Conservation (phyloP, 2,113 vertebrate species). For the Beaufortia kweichowensis region DNA sequence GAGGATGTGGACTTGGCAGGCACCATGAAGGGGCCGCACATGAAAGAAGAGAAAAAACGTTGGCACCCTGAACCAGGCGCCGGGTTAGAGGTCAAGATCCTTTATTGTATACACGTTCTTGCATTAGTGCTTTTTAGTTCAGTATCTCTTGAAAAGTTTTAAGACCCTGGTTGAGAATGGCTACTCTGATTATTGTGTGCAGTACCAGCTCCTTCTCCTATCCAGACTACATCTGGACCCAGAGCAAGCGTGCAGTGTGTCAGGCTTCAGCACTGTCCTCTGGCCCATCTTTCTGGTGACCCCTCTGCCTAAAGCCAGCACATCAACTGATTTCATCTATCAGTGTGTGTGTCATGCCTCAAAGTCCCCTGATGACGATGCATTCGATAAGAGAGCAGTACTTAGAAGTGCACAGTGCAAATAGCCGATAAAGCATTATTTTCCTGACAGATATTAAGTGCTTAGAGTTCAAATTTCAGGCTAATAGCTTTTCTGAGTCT, state of each 20-base stretch:
- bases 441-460: constrained; percentile 53
- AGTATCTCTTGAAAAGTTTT: too few relatives aligned
- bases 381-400: constrained; percentile 60
- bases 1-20: constrained; percentile 86
- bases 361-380: constrained; percentile 68
- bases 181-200: constrained; percentile 2
- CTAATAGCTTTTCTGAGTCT: constrained; percentile 37
- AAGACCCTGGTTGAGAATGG: too few relatives aligned
- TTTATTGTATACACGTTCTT: not conserved
- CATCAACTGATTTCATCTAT: constrained; percentile 54
- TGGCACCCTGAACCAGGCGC: constrained; percentile 39
- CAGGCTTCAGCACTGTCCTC: not conserved
- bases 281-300: constrained; percentile 55
- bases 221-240: constrained; percentile 14
- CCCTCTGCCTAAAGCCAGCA: constrained; percentile 59
- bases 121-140: not conserved
- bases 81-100: constrained; percentile 55
- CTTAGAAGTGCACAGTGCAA: constrained; percentile 55
- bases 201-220: constrained; percentile 10
- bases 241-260: not conserved
- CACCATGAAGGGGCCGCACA: constrained; percentile 59
- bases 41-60: constrained; percentile 63
- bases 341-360: constrained; percentile 62
- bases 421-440: constrained; percentile 63
- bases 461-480: constrained; percentile 41